Evolutionary conservation across 2,888 invertebrate species (phyloP).

Genomic region (Melanostoma scalare): DNA sequence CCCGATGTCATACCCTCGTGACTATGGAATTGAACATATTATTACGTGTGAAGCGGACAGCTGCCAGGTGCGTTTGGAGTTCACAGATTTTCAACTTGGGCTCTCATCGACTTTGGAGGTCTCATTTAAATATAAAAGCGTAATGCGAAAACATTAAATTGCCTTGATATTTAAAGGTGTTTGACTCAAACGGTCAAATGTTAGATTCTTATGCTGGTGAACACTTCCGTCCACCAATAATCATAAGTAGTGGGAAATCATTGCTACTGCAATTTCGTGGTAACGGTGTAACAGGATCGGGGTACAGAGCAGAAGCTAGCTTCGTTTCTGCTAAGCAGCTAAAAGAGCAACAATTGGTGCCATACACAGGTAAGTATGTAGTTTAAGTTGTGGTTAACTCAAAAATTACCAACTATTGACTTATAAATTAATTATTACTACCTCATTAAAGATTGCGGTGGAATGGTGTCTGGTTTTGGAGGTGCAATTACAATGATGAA

Average conservation of each 20-base stretch:
- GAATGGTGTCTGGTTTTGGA: constrained; percentile 87
- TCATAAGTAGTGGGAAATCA: constrained; percentile 86
- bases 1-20: constrained; percentile 86
- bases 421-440: not conserved
- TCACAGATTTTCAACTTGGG: constrained; percentile 87
- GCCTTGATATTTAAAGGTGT: constrained; percentile 82
- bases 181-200: constrained; percentile 87
- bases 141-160: constrained; percentile 1
- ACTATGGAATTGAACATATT: constrained; percentile 86
- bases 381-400: not conserved
- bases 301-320: constrained; percentile 85
- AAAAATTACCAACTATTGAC: not conserved
- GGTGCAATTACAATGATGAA: constrained; percentile 90
- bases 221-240: constrained; percentile 87
- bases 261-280: constrained; percentile 87
- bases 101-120: constrained; percentile 87
- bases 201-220: constrained; percentile 86
- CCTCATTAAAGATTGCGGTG: constrained; percentile 85
- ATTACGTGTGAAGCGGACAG: constrained; percentile 84
- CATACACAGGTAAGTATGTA: constrained; percentile 78
- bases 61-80: constrained; percentile 85
- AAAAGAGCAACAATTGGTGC: constrained; percentile 79
- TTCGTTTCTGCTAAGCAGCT: constrained; percentile 80
- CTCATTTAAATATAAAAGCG: constrained; percentile 1
- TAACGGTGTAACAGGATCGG: constrained; percentile 86